Conservation (phyloP, 2,888 invertebrate species). For the Calameuta filiformis region DNA sequence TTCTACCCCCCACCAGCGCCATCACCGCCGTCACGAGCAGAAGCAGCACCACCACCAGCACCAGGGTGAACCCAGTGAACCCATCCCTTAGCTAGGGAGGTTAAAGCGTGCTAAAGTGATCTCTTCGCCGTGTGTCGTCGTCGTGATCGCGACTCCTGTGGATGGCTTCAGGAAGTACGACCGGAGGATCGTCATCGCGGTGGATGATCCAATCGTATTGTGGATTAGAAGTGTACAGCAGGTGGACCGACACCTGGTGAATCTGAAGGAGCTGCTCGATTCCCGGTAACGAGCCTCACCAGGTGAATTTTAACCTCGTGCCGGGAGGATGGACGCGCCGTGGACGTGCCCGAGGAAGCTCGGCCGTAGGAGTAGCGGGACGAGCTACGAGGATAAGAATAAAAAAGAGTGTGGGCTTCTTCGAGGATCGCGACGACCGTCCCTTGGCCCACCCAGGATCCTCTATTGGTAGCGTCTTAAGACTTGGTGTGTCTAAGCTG, state of each 20-base stretch:
- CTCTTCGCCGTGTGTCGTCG: neutral
- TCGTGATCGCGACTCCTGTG: neutral
- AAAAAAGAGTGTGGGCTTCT: neutral
- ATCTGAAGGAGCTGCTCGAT: neutral
- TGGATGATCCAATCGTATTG: neutral
- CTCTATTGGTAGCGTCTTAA: neutral
- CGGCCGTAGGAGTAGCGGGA: slow-evolving; percentile 1
- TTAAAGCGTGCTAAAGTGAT: neutral
- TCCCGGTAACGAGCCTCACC: neutral
- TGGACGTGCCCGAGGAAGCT: slow-evolving; percentile 11
- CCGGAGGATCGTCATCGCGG: neutral
- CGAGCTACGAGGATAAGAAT: neutral
- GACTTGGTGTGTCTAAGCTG: neutral
- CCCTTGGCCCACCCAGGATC: neutral
- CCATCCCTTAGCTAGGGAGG: neutral
- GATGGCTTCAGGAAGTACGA: neutral
- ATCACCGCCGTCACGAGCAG: neutral
- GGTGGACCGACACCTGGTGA: neutral
- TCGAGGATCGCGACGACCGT: slow-evolving; percentile 4
- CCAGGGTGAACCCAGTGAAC: neutral
- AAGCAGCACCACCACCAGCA: neutral
- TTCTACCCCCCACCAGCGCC: neutral
- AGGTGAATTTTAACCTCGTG: neutral
- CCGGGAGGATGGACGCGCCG: slow-evolving; percentile 11
- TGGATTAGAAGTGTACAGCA: neutral